Evolutionary conservation across 2,113 vertebrate genomes (phyloP), one percentile per base, ranked within the genome.

Genomic region (Condylura cristata): DNA sequence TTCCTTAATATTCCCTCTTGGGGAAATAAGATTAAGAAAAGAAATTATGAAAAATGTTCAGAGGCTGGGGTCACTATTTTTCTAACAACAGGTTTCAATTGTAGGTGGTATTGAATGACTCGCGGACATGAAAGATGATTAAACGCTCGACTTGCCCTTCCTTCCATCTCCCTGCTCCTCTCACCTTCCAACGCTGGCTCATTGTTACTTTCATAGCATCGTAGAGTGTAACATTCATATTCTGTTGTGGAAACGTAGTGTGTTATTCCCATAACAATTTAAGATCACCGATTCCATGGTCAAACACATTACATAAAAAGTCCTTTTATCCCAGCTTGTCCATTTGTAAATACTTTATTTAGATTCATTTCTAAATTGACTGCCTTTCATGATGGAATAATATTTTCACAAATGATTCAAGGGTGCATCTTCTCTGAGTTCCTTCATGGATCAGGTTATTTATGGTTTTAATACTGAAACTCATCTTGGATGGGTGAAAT

Each of bases 1-100:
- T 95, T 92, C 84, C 76, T 89, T 87, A 86, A 66, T 71, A 92
- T 81, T 34, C 48, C 44, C 88, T 78, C 88, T 76, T 90, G 89
- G 48, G 88, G 34, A 93, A 95, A 65, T 56, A 92, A 92, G 88
- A 76, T 95, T 96, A 96, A 96, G 48, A 93, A 95, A 94, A 81
- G 44, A 91, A 90, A 84, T 72, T 37, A 51, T 83, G 41, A 90
- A 94, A 92, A 92, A 74, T 88, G 74, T 95, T 66, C 68, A 88
- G 66, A 90, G 63, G 65, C 46, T 78, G 24, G 44, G 91, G 60
- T 86, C 60, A 60, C 78, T 95, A 53, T 90, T 94, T 82, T 79
- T 60, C 88, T 41, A 91, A 71, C 53, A 63, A 22, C 12, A 39
- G n/a, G 28, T 60, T 95, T 96, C 70, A 48, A 16, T 94, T 96